A percentile compares a stretch with the other conserved stretches of the same genome.
Evolutionary conservation across 2,113 vertebrate species (phyloP).

Genomic region (Delphinapterus leucas): DNA sequence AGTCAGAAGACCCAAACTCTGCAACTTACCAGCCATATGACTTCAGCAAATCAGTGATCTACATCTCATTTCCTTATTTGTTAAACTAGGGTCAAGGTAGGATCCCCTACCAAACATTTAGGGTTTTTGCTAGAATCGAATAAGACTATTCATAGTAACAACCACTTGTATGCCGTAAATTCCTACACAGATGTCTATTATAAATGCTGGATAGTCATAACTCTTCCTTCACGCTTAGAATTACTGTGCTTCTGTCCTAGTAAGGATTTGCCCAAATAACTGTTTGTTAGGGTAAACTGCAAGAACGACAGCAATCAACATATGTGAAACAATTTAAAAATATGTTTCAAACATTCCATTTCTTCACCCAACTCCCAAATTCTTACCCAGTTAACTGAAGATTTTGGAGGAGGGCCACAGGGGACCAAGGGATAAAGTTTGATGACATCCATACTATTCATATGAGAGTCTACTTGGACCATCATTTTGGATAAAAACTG

Average conservation of each 20-base stretch:
- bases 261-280: not conserved
- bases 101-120: not conserved
- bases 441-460: not conserved
- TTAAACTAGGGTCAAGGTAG: not conserved
- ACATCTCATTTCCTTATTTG: not conserved
- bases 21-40: not conserved
- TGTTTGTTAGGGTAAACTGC: not conserved
- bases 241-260: not conserved
- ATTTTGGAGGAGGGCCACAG: not conserved
- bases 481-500: slow-evolving; percentile 9
- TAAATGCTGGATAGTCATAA: not conserved
- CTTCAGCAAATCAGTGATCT: not conserved
- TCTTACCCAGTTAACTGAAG: not conserved
- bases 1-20: not conserved
- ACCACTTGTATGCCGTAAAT: not conserved
- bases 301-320: not conserved
- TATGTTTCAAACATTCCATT: not conserved
- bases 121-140: not conserved
- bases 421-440: not conserved
- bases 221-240: not conserved
- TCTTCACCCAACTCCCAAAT: not conserved
- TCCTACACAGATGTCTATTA: not conserved
- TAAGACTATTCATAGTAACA: not conserved
- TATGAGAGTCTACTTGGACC: not conserved
- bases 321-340: not conserved